Base-by-base conservation (phyloP, 2,797 vertebrate species). In the Tiaroga cobitis region DNA sequence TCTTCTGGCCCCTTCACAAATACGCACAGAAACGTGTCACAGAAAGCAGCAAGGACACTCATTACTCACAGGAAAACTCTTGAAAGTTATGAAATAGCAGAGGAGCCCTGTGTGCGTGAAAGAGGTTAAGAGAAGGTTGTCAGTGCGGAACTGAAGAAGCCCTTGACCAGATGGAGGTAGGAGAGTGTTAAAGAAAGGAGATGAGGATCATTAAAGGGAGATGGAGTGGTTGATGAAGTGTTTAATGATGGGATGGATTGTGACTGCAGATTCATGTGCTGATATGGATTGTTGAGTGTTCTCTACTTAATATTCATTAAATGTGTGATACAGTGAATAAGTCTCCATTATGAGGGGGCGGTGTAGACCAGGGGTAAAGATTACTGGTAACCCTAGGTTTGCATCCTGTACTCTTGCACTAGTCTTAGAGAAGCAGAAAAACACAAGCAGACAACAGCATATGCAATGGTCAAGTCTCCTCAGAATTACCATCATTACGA, bases 231-330 rank as follows among this genome's bases (percentile, higher is more conserved):
- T 85, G 84, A 76, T 88, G 63, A 51, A 67, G 82, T 82, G 86
- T 87, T 86, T 85, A 82, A 85, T 61, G 37, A 88, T 90, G 88
- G 87, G 86, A 86, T 70, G 86, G 79, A 68, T 49, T 77, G 81
- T 76, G 83, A 83, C 85, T 85, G 80, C n/a, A 69, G 77, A 88
- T 74, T 77, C 39, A 72, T 16, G 29, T 81, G 65, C 51, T 39
- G 89, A 90, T 89, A 82, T 69, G 86, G 91, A 88, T 92, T 90
- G 89, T 72, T 80, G 87, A 86, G 85, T 88, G 86, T 86, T 87
- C 16, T 79, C 79, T 90, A 93, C 90, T 90, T 86, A 80, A 92
- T 80, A 80, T 80, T 80, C 63, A 80, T 68, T 80, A 80, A 80
- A 80, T 80, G 79, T 49, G 79, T 26, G 21, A 68, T 80, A 49